Base-by-base conservation (phyloP, 2,888 invertebrate species). In the Zeuzera pyrina region DNA sequence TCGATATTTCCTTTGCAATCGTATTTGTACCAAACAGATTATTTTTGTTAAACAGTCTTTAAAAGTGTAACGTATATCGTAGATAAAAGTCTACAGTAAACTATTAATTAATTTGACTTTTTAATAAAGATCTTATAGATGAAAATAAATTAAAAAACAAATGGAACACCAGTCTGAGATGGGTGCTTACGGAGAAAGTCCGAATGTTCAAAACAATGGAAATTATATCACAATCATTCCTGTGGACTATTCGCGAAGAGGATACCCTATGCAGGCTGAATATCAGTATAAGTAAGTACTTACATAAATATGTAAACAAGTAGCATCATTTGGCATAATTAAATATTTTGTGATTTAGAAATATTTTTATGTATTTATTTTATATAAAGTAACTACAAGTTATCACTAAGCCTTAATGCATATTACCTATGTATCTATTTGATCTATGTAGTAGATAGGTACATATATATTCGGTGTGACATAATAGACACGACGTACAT, bases 211-310 rank as follows among this genome's bases (percentile, higher is more conserved):
- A 49, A 81, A 79, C 40, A 79, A 70, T 52, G 79, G 85, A 37
- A 85, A 83, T 59, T 86, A 85, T 49, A 85, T 87, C 23, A 87
- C 86, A 12, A 86, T 87, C 21, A 86, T 87, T 39, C 87, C 87
- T 2, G 86, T 86, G 21, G 87, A 87, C 43, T 87, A 86, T 61
- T 78, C 86, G 12, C 64, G 86, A 34, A 68, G 85, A 43, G 84
- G 85, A 40, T 85, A 85, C 58, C 81, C 84, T 23, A 79, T 85
- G 49, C 86, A 86, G 56, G 83, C 86, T 1, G 84, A 86, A 57
- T 86, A 86, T 57, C 86, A 86, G 55, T 86, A 86, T 58, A 86
- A 85, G 86, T 86, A 66, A 66, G 69, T 24, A 3, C 7, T 24
- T 25, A n/a, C n/a, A n/a, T n/a, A n/a, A n/a, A n/a, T n/a, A n/a